These are phyloP conservation scores for Tricholauxania praeusta DNA, from an alignment of 2,888 invertebrate genomes.

Conservation along the genomic window DNA sequence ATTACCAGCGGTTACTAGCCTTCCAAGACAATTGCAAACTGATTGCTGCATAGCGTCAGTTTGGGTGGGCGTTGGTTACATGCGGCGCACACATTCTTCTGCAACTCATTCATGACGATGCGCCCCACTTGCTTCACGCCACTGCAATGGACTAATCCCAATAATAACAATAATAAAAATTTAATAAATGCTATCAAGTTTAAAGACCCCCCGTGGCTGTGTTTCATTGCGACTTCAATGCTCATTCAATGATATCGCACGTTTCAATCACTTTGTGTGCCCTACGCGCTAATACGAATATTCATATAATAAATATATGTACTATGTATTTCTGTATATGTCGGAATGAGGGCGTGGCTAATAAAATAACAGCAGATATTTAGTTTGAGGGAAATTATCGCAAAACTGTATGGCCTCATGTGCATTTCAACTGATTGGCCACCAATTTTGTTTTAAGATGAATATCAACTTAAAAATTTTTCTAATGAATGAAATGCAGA, in stretches of 20 bases:
- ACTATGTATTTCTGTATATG: no score
- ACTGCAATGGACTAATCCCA: background rate
- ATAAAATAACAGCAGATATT: background rate
- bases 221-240: background rate
- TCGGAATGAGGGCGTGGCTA: background rate
- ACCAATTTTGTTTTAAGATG: no score
- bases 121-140: background rate
- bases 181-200: background rate
- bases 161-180: background rate
- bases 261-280: constrained; percentile 57
- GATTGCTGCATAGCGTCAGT: constrained; percentile 8
- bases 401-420: no score
- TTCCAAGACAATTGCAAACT: constrained; percentile 7
- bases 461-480: no score
- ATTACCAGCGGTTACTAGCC: no score
- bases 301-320: no score
- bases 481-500: no score
- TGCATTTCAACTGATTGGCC: no score
- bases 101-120: constrained; percentile 9
- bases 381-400: background rate
- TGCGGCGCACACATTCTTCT: constrained; percentile 11
- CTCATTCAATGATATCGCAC: constrained; percentile 56
- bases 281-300: no score
- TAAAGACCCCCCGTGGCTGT: background rate
- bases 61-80: constrained; percentile 14